These are phyloP conservation scores for Rattus norvegicus DNA, from an alignment of 2,113 vertebrate species.

Conservation along the genomic window GRCr8 NC_086024.1:37316501-37317000, in stretches of 20 bases:
- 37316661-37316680: neutral
- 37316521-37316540: rapidly evolving
- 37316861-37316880: neutral
- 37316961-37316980: neutral
- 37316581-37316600: neutral
- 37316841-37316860: neutral
- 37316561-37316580: neutral
- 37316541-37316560: neutral
- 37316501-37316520: rapidly evolving
- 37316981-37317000: neutral
- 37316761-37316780: neutral
- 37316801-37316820: rapidly evolving
- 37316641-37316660: neutral
- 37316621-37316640: neutral
- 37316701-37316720: neutral
- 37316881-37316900: neutral
- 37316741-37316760: neutral
- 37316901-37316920: neutral
- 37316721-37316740: neutral
- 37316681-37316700: too few species aligned
- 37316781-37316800: neutral
- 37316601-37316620: neutral
- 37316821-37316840: neutral
- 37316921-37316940: neutral
- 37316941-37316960: neutral